Evolutionary conservation across 2,797 vertebrate species (phyloP), one percentile per base, ranked within the genome.

Genomic region (Halcyon chelicuti): DNA sequence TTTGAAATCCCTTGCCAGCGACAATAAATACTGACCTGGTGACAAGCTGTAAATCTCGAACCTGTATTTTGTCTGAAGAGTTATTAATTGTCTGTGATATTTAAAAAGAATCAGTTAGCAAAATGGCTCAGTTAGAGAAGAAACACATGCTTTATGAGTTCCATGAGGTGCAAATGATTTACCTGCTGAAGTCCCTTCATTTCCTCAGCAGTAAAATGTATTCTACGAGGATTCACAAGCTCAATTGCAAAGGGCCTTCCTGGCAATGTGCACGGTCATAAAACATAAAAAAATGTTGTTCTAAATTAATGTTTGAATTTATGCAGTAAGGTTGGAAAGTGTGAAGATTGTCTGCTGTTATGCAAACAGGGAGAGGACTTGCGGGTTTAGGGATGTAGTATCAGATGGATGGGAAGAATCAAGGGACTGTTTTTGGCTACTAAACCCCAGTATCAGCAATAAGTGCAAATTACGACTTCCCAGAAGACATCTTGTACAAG

Each of bases 161-260:
- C 79, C 11, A 65, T 4, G 73, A 95, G 78, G 70, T 73, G 89
- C 60, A 91, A 22, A 79, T 37, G 80, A 82, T 94, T 97, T 98
- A 99, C 99, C 99, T 99, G 98, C 97, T 99, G 99, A n/a, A 99
- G 98, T 88, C 98, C 97, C 91, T 97, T 99, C 96, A 99, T 98
- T 94, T 99, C 98, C 57, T 90, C 97, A 13, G 92, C 93, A 93
- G 84, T 98, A 75, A 99, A 95, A 77, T 42, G 97, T 75, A 98
- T 93, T 96, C 98, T 98, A 95, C 98, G 99, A 95, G 99, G 99
- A 96, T 99, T 99, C 97, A 99, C 98, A 94, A 99, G 98, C 98
- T 99, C 99, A 93, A 99, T 97, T 3, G 99, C 99, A 91, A 99
- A 99, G 16, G 99, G 99, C 80, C 99, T 99, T 97, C 99, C 99